Evolutionary conservation across 2,113 vertebrate genomes (phyloP), one percentile per base, ranked within the genome.

Genomic region (Malurus melanocephalus): DNA sequence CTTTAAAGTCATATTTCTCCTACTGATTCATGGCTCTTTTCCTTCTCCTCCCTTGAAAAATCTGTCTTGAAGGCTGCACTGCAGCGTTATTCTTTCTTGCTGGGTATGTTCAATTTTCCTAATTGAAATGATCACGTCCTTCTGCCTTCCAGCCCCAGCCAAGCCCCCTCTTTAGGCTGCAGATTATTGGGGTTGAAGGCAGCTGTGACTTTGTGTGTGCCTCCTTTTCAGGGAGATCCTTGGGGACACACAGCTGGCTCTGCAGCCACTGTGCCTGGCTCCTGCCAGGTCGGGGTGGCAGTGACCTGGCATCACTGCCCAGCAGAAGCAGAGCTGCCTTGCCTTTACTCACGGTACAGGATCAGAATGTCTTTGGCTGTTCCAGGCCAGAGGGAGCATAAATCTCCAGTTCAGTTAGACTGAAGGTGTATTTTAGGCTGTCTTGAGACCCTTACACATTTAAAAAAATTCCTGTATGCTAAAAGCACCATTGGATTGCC

Each of bases 1-100:
- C 49, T 94, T 96, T 88, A 81, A 94, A 95, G 92, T 91, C 32
- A 0, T 67, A 69, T 84, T 85, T 92, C 78, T 88, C 64, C n/a
- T 65, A 40, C 80, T 61, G 82, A 91, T 91, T 92, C 49, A 57
- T 77, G 83, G 43, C 61, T 68, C 45, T 93, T 88, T 91, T 60
- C 46, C 51, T 88, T 81, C 46, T 88, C 30, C 38, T 83, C 11
- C 33, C 49, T 67, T 66, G 51, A 88, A 91, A 75, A 91, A 64
- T 65, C 81, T 85, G 42, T 71, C 88, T 56, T 17, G 76, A 85
- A 83, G 51, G 26, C 81, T 51, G 87, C 64, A 10, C 20, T 72
- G 64, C 52, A 56, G 23, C 1, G 0, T 64, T 80, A 3, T 17
- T 61, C 42, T 71, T 72, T 51, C 85, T 92, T 26, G 33, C 48